phyloP scores from a whole-genome alignment of 2,113 vertebrate genomes.

The Polypterus bichir region DNA sequence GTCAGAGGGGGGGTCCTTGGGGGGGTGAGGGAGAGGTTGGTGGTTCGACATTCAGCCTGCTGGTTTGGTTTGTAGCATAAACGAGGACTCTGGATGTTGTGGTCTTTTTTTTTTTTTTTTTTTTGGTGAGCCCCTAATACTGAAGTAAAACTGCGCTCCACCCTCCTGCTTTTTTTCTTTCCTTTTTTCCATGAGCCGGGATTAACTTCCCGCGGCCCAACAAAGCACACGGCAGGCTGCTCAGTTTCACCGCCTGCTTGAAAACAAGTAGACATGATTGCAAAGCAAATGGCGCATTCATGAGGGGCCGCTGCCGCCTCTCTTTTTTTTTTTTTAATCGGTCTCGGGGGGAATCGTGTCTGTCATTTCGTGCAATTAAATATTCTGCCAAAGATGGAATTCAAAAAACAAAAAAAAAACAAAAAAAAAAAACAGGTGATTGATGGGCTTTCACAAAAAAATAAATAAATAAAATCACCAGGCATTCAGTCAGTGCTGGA shows the following conservation, averaged over 20 bases:
- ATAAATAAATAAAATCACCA: too few relatives aligned
- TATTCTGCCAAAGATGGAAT: conserved; percentile 47
- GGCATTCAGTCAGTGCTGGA: too few relatives aligned
- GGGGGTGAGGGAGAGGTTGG: too few relatives aligned
- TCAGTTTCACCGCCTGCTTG: conserved; percentile 33
- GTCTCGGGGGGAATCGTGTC: conserved; percentile 41
- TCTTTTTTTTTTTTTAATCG: too few relatives aligned
- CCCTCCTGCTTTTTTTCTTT: conserved; percentile 11
- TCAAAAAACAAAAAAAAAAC: conserved; percentile 16
- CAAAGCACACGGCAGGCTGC: not conserved
- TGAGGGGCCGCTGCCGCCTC: conserved; percentile 36
- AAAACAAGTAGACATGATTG: conserved; percentile 65
- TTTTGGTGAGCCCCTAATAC: too few relatives aligned
- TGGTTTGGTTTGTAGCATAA: too few relatives aligned
- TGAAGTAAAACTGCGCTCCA: too few relatives aligned
- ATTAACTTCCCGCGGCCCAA: too few relatives aligned
- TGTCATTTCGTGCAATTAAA: conserved; percentile 54
- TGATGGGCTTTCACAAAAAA: conserved; percentile 26
- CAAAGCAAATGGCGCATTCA: conserved; percentile 59
- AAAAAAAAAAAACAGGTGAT: conserved; percentile 32
- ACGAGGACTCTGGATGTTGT: too few relatives aligned
- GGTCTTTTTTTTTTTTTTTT: too few relatives aligned
- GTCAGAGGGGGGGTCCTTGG: too few relatives aligned
- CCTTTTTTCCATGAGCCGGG: conserved; percentile 23
- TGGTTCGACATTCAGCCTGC: too few relatives aligned